Evolutionary conservation across 2,113 vertebrate genomes (phyloP), one percentile per base, ranked within the genome.

Genomic region (Ploceus nigricollis): DNA sequence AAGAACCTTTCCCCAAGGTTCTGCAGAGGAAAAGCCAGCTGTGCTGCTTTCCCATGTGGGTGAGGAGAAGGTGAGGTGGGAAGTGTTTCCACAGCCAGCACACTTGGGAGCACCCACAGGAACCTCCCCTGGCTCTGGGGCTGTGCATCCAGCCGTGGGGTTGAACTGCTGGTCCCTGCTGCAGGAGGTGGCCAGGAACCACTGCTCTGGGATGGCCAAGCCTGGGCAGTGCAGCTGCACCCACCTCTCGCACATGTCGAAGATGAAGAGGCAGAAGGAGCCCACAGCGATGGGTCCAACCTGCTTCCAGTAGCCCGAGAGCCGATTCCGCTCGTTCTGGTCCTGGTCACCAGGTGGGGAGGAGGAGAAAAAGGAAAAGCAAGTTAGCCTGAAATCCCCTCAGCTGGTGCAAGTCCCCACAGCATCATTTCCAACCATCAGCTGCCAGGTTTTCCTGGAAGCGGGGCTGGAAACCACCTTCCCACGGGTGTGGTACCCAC

Each of bases 171-270:
- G 53, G 4, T 50, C n/a, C 21, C 63, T 44, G 63, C 51, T 44
- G 68, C 21, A 4, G 87, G 71, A 56, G 30, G 50, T 4, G 37
- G 21, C 14, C 37, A 8, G 54, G 39, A 44, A 5, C 35, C 61
- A 25, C 44, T 37, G 70, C 45, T 30, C 30, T 5, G 12, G 80
- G 66, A 30, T 24, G 65, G 65, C 24, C 1, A 0, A n/a, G 30
- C 72, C 37, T 8, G 63, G 53, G 45, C 18, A 27, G 5, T 5
- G 27, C 22, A 69, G 9, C 64, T 17, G 63, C 23, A 57, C 82
- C 98, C 88, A 99, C 99, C 99, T 99, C 97, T 99, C 99, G 30
- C 99, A 99, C 99, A 99, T 99, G 94, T 99, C 99, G 7, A 99
- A 99, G 96, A 99, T 98, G 97, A 99, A 99, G 79, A 99, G 99